Conservation (phyloP, 2,113 vertebrate species). For the Atractosteus spatula region DNA sequence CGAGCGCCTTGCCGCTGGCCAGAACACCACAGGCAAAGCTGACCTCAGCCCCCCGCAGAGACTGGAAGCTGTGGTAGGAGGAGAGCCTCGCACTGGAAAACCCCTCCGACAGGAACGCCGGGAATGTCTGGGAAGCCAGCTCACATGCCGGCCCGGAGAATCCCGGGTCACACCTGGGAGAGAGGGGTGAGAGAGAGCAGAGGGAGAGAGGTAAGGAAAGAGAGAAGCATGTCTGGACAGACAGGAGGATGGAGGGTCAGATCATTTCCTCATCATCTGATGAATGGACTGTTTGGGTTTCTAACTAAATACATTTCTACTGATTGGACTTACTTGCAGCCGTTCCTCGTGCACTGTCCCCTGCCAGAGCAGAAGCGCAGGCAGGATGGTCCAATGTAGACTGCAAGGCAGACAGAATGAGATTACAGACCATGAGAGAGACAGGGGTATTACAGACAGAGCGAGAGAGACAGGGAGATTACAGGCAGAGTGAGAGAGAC, state of each 20-base stretch:
- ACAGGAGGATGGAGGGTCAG: neutral
- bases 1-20: conserved; percentile 91
- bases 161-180: conserved; percentile 84
- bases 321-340: conserved; percentile 85
- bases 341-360: conserved; percentile 91
- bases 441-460: neutral
- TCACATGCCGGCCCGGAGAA: conserved; percentile 95
- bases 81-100: conserved; percentile 88
- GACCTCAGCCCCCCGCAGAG: conserved; percentile 91
- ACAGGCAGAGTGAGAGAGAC: too few relatives aligned
- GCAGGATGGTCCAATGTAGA: conserved; percentile 93
- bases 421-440: conserved; percentile 29
- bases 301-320: neutral
- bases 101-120: conserved; percentile 91
- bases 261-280: neutral
- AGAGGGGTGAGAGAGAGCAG: neutral
- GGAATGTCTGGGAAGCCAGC: conserved; percentile 88
- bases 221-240: too few relatives aligned
- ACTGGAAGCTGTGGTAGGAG: conserved; percentile 96
- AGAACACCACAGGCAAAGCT: conserved; percentile 94
- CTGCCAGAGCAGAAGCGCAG: conserved; percentile 94
- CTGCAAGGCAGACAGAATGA: conserved; percentile 63
- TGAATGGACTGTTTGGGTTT: too few relatives aligned
- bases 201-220: too few relatives aligned
- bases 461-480: too few relatives aligned